phyloP scores from a whole-genome alignment of 2,888 invertebrate species.

The Gymnosoma rotundatum region DNA sequence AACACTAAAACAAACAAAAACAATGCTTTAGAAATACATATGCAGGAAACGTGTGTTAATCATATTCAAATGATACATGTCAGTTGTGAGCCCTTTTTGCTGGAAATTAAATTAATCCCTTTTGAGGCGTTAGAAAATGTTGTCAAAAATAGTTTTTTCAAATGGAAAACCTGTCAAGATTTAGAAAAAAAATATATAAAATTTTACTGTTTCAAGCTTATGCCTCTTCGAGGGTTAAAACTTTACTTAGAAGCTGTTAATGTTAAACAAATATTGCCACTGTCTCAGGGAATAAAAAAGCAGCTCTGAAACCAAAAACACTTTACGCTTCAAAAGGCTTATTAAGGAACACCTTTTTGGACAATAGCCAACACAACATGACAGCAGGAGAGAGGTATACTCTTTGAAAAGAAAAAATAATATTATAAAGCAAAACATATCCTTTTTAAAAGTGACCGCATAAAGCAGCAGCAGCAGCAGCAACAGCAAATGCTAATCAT shows the following conservation, averaged over 20 bases:
- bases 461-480: conserved; percentile 40
- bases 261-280: conserved; percentile 76
- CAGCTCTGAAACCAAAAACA: conserved; percentile 72
- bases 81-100: background rate
- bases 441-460: conserved; percentile 60
- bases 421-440: background rate
- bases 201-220: conserved; percentile 69
- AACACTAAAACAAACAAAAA: conserved; percentile 79
- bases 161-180: no score
- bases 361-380: conserved; percentile 66
- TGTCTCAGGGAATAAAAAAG: conserved; percentile 61
- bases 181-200: no score
- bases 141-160: no score
- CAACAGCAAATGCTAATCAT: conserved; percentile 63
- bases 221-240: conserved; percentile 6
- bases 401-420: background rate
- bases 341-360: conserved; percentile 73
- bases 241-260: conserved; percentile 69
- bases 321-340: conserved; percentile 73
- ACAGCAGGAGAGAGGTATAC: conserved; percentile 5
- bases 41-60: conserved; percentile 54
- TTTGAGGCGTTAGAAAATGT: conserved; percentile 34
- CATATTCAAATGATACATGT: conserved; percentile 48
- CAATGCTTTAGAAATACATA: conserved; percentile 67
- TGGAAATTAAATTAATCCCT: conserved; percentile 24